Evolutionary conservation across 2,113 vertebrate genomes (phyloP).

Genomic region (Calonectris borealis): DNA sequence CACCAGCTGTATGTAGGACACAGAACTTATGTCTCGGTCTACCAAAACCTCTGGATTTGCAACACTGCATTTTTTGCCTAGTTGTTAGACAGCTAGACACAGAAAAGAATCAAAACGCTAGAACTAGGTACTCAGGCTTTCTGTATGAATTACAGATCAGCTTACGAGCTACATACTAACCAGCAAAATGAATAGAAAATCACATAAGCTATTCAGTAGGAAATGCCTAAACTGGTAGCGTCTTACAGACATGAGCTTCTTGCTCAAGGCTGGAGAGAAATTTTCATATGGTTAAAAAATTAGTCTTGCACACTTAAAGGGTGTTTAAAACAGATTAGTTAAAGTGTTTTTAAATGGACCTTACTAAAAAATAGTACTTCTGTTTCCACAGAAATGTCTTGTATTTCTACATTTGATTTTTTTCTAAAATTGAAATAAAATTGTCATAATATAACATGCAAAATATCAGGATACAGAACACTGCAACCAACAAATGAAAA

Average conservation of each 20-base stretch:
- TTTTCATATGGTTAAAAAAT: neutral
- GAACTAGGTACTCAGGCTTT: neutral
- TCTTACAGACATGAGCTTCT: neutral
- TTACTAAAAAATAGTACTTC: neutral
- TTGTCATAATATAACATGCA: too few species aligned
- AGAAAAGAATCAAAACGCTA: neutral
- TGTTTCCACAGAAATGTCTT: neutral
- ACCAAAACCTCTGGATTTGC: neutral
- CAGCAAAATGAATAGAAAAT: neutral
- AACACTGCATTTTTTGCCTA: neutral
- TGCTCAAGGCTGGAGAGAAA: neutral
- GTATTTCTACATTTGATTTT: neutral
- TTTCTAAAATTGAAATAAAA: neutral
- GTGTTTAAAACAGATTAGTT: neutral
- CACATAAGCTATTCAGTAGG: neutral
- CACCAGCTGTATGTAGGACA: neutral
- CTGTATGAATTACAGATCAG: neutral
- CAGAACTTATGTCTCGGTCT: fast-evolving
- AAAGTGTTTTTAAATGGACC: neutral
- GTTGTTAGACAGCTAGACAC: neutral
- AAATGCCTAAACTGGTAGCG: neutral
- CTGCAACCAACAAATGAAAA: neutral
- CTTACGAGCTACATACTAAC: neutral
- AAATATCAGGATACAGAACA: too few species aligned
- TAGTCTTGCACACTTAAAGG: neutral